phyloP scores from a whole-genome alignment of 2,888 invertebrate genomes.

The Zygogramma bicolorata region DNA sequence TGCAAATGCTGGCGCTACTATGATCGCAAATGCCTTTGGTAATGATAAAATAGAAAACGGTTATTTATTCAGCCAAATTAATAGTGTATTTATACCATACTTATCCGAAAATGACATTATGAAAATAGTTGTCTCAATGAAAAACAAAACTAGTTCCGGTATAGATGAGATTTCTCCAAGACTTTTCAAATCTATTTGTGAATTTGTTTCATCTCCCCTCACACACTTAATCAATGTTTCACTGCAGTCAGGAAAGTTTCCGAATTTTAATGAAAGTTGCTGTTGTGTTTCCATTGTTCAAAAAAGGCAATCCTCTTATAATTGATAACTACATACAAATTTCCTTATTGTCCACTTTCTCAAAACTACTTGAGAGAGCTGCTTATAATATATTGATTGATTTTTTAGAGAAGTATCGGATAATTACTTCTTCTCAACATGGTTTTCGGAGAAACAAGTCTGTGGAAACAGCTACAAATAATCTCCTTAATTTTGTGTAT shows the following conservation, averaged over 20 bases:
- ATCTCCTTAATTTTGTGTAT: constrained; percentile 8
- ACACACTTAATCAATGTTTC: neutral
- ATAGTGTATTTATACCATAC: neutral
- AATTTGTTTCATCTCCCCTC: neutral
- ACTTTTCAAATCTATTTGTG: neutral
- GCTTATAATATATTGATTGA: no score
- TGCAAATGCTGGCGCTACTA: neutral
- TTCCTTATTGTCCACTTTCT: no score
- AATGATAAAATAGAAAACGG: neutral
- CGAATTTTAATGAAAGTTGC: no score
- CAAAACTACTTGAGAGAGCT: no score
- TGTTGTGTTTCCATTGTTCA: no score
- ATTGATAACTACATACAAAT: no score
- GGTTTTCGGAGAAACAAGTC: constrained; percentile 13
- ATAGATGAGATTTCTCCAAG: neutral
- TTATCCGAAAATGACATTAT: neutral
- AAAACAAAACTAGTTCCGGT: neutral
- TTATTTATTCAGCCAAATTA: neutral
- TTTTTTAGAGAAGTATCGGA: no score
- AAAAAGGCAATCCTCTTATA: no score
- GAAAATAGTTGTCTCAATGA: no score
- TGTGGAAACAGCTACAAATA: constrained; percentile 17
- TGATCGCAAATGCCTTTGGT: neutral
- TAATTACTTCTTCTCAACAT: no score
- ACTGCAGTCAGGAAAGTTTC: neutral